Evolutionary conservation across 2,888 invertebrate genomes (phyloP).

Genomic region (Clitarchus hookeri): DNA sequence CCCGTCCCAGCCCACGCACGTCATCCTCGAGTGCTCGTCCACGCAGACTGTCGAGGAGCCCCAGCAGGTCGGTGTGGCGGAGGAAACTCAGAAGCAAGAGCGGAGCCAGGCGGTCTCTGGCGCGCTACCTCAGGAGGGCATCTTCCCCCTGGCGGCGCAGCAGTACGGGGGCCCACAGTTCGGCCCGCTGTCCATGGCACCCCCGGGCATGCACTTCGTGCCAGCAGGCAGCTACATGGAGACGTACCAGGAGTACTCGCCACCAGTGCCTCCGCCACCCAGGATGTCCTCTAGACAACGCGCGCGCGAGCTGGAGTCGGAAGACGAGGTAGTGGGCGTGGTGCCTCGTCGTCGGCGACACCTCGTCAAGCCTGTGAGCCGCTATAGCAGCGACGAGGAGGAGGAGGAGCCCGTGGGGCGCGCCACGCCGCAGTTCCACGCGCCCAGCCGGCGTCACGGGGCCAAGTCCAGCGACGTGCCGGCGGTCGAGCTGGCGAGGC

Average conservation of each 20-base stretch:
- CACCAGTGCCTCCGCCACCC: constrained; percentile 28
- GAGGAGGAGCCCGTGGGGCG: constrained; percentile 46
- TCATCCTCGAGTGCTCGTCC: not conserved
- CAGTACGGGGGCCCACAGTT: constrained; percentile 38
- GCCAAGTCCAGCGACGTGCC: constrained; percentile 46
- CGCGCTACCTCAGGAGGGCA: not conserved
- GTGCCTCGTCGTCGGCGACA: constrained; percentile 37
- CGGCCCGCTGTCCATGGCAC: not conserved
- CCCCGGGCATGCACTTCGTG: not conserved
- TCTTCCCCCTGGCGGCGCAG: constrained; percentile 45
- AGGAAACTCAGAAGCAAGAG: not conserved
- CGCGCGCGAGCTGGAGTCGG: constrained; percentile 38
- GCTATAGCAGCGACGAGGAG: constrained; percentile 42
- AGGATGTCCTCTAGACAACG: constrained; percentile 33
- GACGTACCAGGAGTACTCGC: constrained; percentile 34
- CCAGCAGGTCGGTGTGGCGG: constrained; percentile 55
- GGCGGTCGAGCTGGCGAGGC: constrained; percentile 70
- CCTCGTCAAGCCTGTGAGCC: constrained; percentile 28
- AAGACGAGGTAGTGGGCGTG: constrained; percentile 38
- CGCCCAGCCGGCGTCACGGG: constrained; percentile 45
- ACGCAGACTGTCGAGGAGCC: not conserved
- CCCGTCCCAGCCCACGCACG: constrained; percentile 31
- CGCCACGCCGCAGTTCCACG: constrained; percentile 44
- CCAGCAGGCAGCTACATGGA: constrained; percentile 18
- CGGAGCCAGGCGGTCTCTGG: not conserved